phyloP scores from a whole-genome alignment of 1,140 invertebrate species.

The Drosophila eugracilis region DNA sequence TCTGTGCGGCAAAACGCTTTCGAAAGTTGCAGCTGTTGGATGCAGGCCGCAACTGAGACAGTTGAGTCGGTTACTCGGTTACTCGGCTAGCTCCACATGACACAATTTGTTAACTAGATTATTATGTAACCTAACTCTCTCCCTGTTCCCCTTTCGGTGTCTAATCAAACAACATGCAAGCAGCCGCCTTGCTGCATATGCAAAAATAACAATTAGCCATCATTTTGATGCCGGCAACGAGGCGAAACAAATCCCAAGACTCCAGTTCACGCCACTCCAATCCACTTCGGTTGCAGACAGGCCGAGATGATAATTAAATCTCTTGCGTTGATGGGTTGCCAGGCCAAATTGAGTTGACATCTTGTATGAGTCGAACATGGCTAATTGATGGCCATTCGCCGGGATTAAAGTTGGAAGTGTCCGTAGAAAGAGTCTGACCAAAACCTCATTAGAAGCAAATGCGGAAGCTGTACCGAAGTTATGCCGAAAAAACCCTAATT shows the following conservation, averaged over 20 bases:
- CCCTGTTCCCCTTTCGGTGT: slow-evolving; percentile 17
- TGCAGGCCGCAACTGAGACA: slow-evolving; percentile 30
- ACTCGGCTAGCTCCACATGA: slow-evolving; percentile 65
- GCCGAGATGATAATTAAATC: slow-evolving; percentile 67
- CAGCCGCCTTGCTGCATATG: slow-evolving; percentile 47
- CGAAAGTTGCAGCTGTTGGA: slow-evolving; percentile 66
- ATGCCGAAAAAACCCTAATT: slow-evolving; percentile 41
- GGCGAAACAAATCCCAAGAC: slow-evolving; percentile 20
- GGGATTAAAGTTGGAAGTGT: neutral
- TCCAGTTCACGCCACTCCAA: slow-evolving; percentile 7
- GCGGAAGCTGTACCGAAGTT: slow-evolving; percentile 49
- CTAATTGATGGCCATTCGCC: slow-evolving; percentile 45
- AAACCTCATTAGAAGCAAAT: slow-evolving; percentile 23
- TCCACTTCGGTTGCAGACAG: slow-evolving; percentile 21
- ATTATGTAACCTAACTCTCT: slow-evolving; percentile 65
- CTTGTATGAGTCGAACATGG: slow-evolving; percentile 41
- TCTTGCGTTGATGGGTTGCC: slow-evolving; percentile 56
- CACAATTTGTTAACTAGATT: slow-evolving; percentile 82
- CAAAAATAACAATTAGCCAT: slow-evolving; percentile 81
- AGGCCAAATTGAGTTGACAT: slow-evolving; percentile 63
- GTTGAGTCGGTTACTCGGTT: slow-evolving; percentile 47
- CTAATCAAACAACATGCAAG: slow-evolving; percentile 69
- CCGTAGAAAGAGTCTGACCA: neutral
- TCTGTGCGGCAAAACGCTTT: slow-evolving; percentile 54
- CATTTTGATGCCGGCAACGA: slow-evolving; percentile 67